Evolutionary conservation across 2,797 vertebrate genomes (phyloP).

Genomic region (Spinus olivaceus): DNA sequence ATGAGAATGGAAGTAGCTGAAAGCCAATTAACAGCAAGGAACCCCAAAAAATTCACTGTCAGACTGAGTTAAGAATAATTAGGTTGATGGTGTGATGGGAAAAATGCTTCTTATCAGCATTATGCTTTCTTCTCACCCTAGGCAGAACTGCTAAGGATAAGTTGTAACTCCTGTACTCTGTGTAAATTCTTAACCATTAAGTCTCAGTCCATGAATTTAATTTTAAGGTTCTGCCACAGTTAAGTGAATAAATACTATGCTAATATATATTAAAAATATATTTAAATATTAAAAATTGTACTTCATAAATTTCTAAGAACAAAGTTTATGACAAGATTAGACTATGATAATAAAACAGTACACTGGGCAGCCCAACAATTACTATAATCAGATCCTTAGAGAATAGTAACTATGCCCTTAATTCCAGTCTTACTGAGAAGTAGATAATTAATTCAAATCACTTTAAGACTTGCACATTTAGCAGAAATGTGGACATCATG

Average conservation of each 20-base stretch:
- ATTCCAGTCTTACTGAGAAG: neutral
- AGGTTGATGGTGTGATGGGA: neutral
- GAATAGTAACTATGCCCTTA: neutral
- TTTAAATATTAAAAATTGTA: neutral
- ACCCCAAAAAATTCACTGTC: neutral
- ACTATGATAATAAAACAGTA: neutral
- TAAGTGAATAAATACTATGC: neutral
- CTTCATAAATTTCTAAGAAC: neutral
- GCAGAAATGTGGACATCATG: neutral
- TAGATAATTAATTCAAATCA: neutral
- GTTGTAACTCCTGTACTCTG: neutral
- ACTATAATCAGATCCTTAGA: neutral
- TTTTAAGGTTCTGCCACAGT: neutral
- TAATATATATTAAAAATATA: neutral
- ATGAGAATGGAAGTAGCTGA: neutral
- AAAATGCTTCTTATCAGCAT: neutral
- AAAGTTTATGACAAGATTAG: neutral
- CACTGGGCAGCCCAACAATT: neutral
- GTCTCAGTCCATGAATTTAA: neutral
- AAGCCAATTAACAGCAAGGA: neutral
- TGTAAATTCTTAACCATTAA: neutral
- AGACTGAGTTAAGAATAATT: neutral
- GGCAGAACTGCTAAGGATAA: neutral
- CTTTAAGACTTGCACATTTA: neutral
- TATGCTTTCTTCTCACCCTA: neutral